Percentiles rank a stretch among this genome's conserved stretches.
These are phyloP conservation scores for Anorthoa munda DNA, from an alignment of 2,888 invertebrate genomes.

Conservation along the genomic window DNA sequence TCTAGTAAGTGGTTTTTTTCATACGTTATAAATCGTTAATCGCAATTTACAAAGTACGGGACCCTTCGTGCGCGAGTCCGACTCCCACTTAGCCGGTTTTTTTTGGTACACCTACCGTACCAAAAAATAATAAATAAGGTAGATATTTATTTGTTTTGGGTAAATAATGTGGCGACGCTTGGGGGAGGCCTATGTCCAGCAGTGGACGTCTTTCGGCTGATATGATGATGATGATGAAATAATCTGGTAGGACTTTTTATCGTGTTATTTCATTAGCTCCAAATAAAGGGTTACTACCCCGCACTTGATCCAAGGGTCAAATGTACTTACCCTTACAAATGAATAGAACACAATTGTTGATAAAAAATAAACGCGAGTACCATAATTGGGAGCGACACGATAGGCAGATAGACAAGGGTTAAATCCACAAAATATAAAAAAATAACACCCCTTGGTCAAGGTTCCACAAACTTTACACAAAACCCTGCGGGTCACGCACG, in stretches of 20 bases:
- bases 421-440: conserved; percentile 38
- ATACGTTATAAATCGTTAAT: too few species aligned
- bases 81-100: too few species aligned
- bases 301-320: conserved; percentile 13
- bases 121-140: not conserved
- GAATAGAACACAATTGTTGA: conserved; percentile 35
- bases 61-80: too few species aligned
- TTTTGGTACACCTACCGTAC: too few species aligned
- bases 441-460: conserved; percentile 13
- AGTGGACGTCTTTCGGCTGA: too few species aligned
- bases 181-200: too few species aligned
- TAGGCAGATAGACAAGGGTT: conserved; percentile 48
- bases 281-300: conserved; percentile 8
- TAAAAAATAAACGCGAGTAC: conserved; percentile 43
- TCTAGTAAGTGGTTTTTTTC: too few species aligned
- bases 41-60: too few species aligned
- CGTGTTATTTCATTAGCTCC: not conserved
- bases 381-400: conserved; percentile 45
- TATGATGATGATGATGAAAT: too few species aligned
- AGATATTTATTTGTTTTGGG: not conserved
- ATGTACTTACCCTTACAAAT: conserved; percentile 37
- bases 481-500: conserved; percentile 22
- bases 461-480: conserved; percentile 26
- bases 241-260: not conserved
- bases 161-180: not conserved